A percentile compares a stretch with the other conserved stretches of the same genome.
phyloP scores from a whole-genome alignment of 2,888 invertebrate species.

The Aphidoletes aphidimyza region DNA sequence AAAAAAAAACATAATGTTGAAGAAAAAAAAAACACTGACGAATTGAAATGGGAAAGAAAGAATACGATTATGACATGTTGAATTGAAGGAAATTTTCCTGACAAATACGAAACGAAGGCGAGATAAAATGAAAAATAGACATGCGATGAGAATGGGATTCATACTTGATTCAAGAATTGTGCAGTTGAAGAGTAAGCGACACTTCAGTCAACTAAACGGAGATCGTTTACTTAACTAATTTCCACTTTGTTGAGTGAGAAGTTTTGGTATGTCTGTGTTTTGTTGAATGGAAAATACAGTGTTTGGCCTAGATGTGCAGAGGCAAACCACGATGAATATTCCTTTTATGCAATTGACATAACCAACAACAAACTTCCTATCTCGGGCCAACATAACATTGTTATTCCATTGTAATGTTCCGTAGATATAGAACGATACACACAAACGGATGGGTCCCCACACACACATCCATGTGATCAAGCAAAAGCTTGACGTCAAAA shows the following conservation, averaged over 20 bases:
- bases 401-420: not conserved
- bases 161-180: not conserved
- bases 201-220: constrained; percentile 18
- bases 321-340: not conserved
- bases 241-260: constrained; percentile 4
- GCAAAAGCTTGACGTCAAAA: not conserved
- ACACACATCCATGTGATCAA: not conserved
- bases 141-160: not conserved
- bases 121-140: not conserved
- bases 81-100: not conserved
- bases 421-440: not conserved
- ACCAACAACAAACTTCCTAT: not conserved
- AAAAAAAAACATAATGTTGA: no score
- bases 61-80: not conserved
- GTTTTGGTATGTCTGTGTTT: constrained; percentile 3
- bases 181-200: not conserved
- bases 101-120: not conserved
- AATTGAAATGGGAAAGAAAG: not conserved
- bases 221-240: constrained; percentile 33
- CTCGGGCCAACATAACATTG: not conserved
- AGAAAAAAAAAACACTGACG: no score
- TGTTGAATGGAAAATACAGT: not conserved
- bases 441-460: not conserved
- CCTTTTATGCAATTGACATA: constrained; percentile 25
- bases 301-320: not conserved